Evolutionary conservation across 2,888 invertebrate species (phyloP).

Genomic region (Malthinus flaveolus): DNA sequence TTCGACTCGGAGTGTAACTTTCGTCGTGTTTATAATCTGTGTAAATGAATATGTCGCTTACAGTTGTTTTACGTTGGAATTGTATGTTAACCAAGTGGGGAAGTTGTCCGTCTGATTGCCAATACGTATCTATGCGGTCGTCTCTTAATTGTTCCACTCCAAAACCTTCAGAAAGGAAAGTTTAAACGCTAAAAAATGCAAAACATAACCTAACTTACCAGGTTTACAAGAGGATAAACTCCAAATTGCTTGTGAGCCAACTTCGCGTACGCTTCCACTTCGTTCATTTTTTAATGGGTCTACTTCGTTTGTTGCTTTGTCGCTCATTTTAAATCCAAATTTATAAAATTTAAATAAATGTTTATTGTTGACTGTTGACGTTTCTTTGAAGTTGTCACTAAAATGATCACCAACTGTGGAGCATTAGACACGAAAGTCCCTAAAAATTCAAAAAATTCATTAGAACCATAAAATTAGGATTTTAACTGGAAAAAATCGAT

Average conservation of each 20-base stretch:
- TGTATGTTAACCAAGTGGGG: slow-evolving; percentile 98
- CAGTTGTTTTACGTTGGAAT: slow-evolving; percentile 91
- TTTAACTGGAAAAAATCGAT: too few species aligned
- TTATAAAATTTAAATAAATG: background rate
- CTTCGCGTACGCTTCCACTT: slow-evolving; percentile 51
- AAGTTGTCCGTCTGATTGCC: slow-evolving; percentile 99
- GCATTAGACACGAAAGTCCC: background rate
- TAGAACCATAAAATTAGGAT: too few species aligned
- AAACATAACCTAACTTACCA: slow-evolving; percentile 58
- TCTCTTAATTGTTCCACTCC: slow-evolving; percentile 96
- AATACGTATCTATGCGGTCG: slow-evolving; percentile 95
- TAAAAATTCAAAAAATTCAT: background rate
- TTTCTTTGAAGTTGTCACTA: background rate
- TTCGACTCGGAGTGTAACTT: slow-evolving; percentile 96
- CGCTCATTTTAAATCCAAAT: slow-evolving; percentile 4
- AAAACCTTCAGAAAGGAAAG: slow-evolving; percentile 68
- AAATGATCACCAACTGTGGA: background rate
- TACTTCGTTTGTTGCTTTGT: slow-evolving; percentile 40
- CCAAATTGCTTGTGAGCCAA: slow-evolving; percentile 76
- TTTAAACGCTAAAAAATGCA: slow-evolving; percentile 3
- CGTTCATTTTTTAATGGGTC: slow-evolving; percentile 61
- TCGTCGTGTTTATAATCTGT: slow-evolving; percentile 98
- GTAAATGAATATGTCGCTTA: slow-evolving; percentile 94
- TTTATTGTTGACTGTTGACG: background rate
- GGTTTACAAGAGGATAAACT: slow-evolving; percentile 98